These are phyloP conservation scores for Clostera curtula DNA, from an alignment of 2,888 invertebrate genomes.

Conservation along the genomic window DNA sequence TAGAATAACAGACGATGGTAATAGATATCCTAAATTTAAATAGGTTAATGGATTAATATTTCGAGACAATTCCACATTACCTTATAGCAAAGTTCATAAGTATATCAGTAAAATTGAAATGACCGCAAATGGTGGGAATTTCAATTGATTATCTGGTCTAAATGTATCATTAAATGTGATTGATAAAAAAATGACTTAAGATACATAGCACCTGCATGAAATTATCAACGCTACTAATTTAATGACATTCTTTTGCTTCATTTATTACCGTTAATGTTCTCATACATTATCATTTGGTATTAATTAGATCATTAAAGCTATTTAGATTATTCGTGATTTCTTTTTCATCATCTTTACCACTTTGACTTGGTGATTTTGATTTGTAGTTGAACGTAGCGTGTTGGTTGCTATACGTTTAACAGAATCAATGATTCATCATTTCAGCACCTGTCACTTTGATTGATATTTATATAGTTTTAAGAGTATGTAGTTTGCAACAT, in stretches of 20 bases:
- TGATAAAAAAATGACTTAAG: constrained; percentile 23
- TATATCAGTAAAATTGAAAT: too few relatives aligned
- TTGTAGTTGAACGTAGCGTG: constrained; percentile 15
- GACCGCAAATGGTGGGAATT: too few relatives aligned
- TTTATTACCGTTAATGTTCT: constrained; percentile 20
- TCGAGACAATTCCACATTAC: too few relatives aligned
- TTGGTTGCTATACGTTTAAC: constrained; percentile 17
- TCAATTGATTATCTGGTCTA: too few relatives aligned
- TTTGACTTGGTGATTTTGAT: constrained; percentile 18
- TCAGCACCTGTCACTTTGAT: constrained; percentile 27
- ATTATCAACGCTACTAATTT: constrained; percentile 23
- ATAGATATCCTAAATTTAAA: too few relatives aligned
- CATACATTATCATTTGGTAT: constrained; percentile 21
- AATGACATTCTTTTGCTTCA: constrained; percentile 28
- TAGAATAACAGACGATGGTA: too few relatives aligned
- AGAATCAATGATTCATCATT: constrained; percentile 21
- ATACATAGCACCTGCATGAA: constrained; percentile 27
- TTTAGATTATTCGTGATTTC: constrained; percentile 17
- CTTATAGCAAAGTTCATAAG: too few relatives aligned
- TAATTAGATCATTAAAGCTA: constrained; percentile 16
- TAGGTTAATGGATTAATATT: too few relatives aligned
- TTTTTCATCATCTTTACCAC: constrained; percentile 18
- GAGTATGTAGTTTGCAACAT: constrained; percentile 8
- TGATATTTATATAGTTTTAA: constrained; percentile 20
- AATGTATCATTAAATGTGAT: constrained; percentile 15